Evolutionary conservation across 2,113 vertebrate genomes (phyloP).

Genomic region (Rhegmatorhina hoffmannsi): DNA sequence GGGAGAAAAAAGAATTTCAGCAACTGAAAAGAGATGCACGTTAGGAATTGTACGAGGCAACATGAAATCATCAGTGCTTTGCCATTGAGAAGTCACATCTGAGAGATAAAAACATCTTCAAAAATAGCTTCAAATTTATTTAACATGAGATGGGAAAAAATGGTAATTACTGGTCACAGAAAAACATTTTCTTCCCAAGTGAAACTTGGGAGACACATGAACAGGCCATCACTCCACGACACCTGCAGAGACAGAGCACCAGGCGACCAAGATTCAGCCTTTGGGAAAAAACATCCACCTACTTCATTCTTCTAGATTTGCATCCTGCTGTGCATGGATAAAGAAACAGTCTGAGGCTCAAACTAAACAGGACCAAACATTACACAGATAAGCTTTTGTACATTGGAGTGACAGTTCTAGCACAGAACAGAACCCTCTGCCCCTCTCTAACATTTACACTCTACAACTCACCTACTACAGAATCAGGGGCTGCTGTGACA

Average conservation of each 20-base stretch:
- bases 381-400: background rate
- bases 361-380: background rate
- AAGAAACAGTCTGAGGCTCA: background rate
- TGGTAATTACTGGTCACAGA: background rate
- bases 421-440: background rate
- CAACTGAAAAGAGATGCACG: rapidly evolving
- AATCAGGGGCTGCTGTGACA: background rate
- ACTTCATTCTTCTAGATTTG: background rate
- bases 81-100: background rate
- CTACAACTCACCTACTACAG: background rate
- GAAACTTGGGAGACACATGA: background rate
- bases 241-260: background rate
- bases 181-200: background rate
- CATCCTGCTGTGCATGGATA: background rate
- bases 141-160: background rate
- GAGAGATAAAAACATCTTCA: background rate
- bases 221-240: background rate
- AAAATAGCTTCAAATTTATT: background rate
- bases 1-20: background rate
- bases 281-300: background rate
- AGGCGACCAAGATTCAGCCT: rapidly evolving
- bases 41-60: background rate
- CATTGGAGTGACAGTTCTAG: background rate
- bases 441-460: background rate
- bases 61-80: background rate